Conservation (phyloP, 2,797 vertebrate genomes). For the Psittacula echo region DNA sequence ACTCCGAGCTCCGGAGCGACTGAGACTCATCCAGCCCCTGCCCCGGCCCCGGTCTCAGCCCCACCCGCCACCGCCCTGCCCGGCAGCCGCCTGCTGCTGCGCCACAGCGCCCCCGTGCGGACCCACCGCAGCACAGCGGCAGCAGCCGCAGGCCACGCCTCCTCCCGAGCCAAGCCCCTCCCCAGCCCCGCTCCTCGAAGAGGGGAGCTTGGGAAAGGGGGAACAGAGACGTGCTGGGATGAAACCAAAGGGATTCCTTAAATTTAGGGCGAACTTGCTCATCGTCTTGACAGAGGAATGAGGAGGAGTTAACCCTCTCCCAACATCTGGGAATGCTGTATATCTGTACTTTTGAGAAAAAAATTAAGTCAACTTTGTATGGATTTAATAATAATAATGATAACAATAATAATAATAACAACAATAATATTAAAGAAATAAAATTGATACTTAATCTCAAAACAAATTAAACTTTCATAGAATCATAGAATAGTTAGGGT, state of each 20-base stretch:
- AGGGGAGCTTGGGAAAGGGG: not conserved
- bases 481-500: no score
- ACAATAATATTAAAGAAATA: rapidly evolving
- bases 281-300: rapidly evolving
- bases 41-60: not conserved
- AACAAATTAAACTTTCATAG: not conserved
- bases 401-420: not conserved
- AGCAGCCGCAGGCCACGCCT: not conserved
- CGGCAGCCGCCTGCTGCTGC: not conserved
- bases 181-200: not conserved
- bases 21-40: no score
- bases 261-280: no score
- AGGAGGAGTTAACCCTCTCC: no score
- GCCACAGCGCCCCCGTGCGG: not conserved
- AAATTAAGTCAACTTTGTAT: not conserved
- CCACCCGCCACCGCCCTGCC: no score
- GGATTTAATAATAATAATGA: not conserved
- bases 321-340: rapidly evolving
- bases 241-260: no score
- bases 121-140: not conserved
- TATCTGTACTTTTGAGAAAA: not conserved
- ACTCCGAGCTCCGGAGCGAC: not conserved
- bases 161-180: not conserved
- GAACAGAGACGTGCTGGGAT: rapidly evolving
- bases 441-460: not conserved